Evolutionary conservation across 1,140 invertebrate genomes (phyloP), one percentile per base, ranked within the genome.

Genomic region (Popillia japonica): DNA sequence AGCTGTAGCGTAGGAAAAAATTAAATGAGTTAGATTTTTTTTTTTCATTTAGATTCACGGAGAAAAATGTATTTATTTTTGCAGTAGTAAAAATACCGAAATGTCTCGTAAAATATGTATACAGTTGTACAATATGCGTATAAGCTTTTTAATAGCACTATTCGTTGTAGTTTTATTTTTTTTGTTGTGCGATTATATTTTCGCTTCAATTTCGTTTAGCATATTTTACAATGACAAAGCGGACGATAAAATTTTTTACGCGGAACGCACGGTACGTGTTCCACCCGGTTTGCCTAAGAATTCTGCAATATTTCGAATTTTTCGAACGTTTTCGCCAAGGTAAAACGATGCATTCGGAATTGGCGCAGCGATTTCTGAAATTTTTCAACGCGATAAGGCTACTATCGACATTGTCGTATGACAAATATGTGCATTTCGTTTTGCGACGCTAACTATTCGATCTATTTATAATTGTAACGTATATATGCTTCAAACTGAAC

Each of bases 281-380:
- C 48, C 17, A 17, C 48, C 48, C 14, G 14, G 48, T 55, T 55
- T 55, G 17, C 48, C 17, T 55, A 55, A 55, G 48, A 55, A 55
- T 55, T 55, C 48, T 55, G 17, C 48, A n/a, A 55, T 55, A 55
- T 55, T 55, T 55, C 48, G 48, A 55, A 55, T 55, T 55, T 55
- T 55, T 17, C 11, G 48, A 55, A 17, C 48, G 48, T 55, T 55
- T 55, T 55, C 11, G 14, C 48, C 48, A 55, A 55, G 48, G 48
- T 55, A 17, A 55, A 55, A 55, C 48, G 48, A 17, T 55, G 48
- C 48, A 55, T 55, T 17, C 17, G 48, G 48, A 55, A 55, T 55
- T 55, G 14, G 48, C 48, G 48, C 48, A 55, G 48, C 48, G 48
- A 55, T 55, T 55, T 55, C 48, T 55, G 48, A 14, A 55, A 55